These are phyloP conservation scores for Eolophus roseicapilla DNA, from an alignment of 2,113 vertebrate genomes.

Conservation along the genomic window DNA sequence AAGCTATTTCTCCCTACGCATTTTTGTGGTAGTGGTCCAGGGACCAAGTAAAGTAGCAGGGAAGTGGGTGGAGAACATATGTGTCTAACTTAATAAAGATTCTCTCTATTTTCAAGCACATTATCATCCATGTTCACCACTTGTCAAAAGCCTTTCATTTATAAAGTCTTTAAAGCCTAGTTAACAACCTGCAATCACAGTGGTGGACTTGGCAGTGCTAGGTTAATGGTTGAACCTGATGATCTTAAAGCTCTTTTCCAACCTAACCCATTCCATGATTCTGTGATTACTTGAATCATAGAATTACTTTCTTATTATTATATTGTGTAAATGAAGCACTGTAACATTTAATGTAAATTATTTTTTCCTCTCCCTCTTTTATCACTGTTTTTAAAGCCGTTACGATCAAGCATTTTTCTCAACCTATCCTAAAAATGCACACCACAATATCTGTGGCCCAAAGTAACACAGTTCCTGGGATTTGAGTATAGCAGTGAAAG, in stretches of 20 bases:
- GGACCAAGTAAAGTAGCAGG: background rate
- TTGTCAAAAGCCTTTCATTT: constrained; percentile 63
- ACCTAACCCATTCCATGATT: background rate
- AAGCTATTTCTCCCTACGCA: background rate
- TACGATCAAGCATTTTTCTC: constrained; percentile 4
- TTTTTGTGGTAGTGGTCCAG: background rate
- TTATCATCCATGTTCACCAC: constrained; percentile 39
- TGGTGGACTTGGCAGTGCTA: background rate
- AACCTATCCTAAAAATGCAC: background rate
- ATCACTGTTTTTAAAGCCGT: constrained; percentile 10
- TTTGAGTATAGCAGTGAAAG: background rate
- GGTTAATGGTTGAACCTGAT: background rate
- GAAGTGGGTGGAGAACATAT: background rate
- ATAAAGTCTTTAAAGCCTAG: constrained; percentile 44
- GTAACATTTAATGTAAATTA: constrained; percentile 17
- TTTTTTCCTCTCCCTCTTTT: constrained; percentile 26
- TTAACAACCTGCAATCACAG: constrained; percentile 54
- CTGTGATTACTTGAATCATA: constrained; percentile 29
- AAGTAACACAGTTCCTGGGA: background rate
- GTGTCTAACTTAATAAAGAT: constrained; percentile 37
- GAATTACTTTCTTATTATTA: constrained; percentile 49
- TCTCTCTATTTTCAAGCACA: constrained; percentile 7
- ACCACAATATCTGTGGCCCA: background rate
- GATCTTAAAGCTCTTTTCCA: background rate
- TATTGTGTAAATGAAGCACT: constrained; percentile 38